Base-by-base conservation (phyloP, 2,888 invertebrate genomes). In the Alloscopus bannaensis region DNA sequence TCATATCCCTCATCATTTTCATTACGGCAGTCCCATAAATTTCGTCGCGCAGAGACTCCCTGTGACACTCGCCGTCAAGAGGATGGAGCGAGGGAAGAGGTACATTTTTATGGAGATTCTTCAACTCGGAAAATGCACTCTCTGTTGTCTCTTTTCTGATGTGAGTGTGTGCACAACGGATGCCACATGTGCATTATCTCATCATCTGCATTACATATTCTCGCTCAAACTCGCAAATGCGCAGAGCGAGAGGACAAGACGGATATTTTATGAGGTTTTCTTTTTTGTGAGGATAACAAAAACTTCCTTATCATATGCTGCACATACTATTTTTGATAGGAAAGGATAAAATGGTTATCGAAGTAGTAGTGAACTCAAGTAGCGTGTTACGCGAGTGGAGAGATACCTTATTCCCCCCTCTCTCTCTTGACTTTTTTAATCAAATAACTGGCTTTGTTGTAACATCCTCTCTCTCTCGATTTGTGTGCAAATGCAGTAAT, bases 401-500 rank as follows among this genome's bases (percentile, higher is more conserved):
- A 36, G 13, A 50, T 18, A 50, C 22, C 50, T 50, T 18, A 26
- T 55, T 26, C 18, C 42, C 18, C 36, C 36, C n/a, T n/a, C n/a
- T n/a, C n/a, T n/a, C n/a, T 47, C 47, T 47, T n/a, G 6, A 13
- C 55, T 26, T 11, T 28, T 55, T 55, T 55, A 55, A 55, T 55
- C 55, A 55, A 55, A 55, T 55, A 55, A 55, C 28, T 55, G 26
- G 55, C 55, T 55, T 18, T 28, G 47, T 47, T n/a, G 11, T 3
- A 47, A 47, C 11, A 47, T 6, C n/a, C n/a, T 47, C 18, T 36
- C 13, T 36, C 36, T 13, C 13, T 8, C 36, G 36, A 36, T n/a
- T 47, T n/a, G n/a, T 47, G 11, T 36, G 36, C 13, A 36, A 6
- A 36, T 36, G 47, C n/a, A n/a, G n/a, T n/a, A n/a, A n/a, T n/a